These are phyloP conservation scores for Campaea margaritaria DNA, from an alignment of 2,888 invertebrate species.

Conservation along the genomic window DNA sequence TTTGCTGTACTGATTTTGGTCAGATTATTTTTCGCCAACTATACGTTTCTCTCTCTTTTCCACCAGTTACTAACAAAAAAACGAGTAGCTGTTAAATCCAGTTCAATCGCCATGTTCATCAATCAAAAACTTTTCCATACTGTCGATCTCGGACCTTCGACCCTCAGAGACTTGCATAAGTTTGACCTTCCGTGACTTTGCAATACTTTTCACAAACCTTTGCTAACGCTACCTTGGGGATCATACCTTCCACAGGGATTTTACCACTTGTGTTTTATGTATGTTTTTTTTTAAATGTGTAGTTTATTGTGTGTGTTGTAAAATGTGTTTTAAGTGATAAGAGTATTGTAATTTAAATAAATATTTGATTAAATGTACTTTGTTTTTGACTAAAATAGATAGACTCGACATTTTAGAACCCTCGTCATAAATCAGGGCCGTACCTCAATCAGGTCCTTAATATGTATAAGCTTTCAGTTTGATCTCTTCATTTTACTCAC, in stretches of 20 bases:
- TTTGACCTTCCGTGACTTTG: conserved; percentile 25
- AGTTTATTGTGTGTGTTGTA: conserved; percentile 2
- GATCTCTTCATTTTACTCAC: too few species aligned
- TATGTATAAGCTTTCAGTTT: too few species aligned
- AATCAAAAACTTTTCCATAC: conserved; percentile 28
- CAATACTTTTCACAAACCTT: conserved; percentile 23
- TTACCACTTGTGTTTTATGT: too few species aligned
- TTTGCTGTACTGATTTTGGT: not conserved
- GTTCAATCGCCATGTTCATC: conserved; percentile 27
- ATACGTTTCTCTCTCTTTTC: not conserved
- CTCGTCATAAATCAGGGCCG: too few species aligned
- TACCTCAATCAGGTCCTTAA: too few species aligned
- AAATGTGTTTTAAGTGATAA: conserved; percentile 27
- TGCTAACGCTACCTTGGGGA: not conserved
- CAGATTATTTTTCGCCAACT: too few species aligned
- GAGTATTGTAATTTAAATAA: conserved; percentile 26
- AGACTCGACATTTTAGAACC: not conserved
- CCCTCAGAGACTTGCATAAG: conserved; percentile 23
- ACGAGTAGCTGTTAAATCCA: too few species aligned
- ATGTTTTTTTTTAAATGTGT: too few species aligned
- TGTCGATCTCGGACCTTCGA: conserved; percentile 12
- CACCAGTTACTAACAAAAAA: too few species aligned
- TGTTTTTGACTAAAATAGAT: not conserved
- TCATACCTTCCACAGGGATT: too few species aligned
- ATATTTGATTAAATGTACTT: not conserved